A percentile compares a stretch with the other conserved stretches of the same genome.
phyloP scores from a whole-genome alignment of 2,888 invertebrate species.

The Drosophila subquinaria region DNA sequence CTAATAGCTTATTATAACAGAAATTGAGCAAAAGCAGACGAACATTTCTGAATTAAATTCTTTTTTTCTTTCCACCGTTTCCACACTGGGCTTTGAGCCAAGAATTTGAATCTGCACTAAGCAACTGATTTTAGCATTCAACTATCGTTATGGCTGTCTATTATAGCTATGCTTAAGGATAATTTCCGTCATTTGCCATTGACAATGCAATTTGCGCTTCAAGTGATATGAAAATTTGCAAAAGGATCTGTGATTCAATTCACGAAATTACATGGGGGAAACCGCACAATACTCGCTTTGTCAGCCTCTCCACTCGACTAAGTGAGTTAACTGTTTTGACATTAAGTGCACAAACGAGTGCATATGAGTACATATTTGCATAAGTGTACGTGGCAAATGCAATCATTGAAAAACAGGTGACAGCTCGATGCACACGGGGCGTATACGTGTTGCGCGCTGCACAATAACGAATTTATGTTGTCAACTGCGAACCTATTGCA shows the following conservation, averaged over 20 bases:
- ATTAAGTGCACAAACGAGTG: slow-evolving; percentile 59
- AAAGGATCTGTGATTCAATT: slow-evolving; percentile 40
- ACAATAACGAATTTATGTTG: slow-evolving; percentile 1
- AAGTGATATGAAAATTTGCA: neutral
- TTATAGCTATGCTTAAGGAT: slow-evolving; percentile 9
- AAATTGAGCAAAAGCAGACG: slow-evolving; percentile 49
- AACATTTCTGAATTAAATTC: slow-evolving; percentile 15
- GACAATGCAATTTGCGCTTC: slow-evolving; percentile 27
- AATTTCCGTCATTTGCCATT: slow-evolving; percentile 25
- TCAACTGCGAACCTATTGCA: slow-evolving; percentile 26
- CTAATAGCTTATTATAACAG: slow-evolving; percentile 75
- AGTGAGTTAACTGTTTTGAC: slow-evolving; percentile 66
- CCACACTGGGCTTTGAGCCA: slow-evolving; percentile 23
- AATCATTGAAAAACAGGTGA: slow-evolving; percentile 19
- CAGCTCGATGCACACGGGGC: slow-evolving; percentile 24
- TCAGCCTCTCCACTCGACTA: slow-evolving; percentile 22
- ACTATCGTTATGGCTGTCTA: slow-evolving; percentile 1
- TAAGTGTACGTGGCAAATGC: slow-evolving; percentile 48
- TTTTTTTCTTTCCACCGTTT: neutral
- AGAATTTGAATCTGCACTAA: neutral
- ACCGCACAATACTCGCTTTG: slow-evolving; percentile 1
- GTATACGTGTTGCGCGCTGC: slow-evolving; percentile 50
- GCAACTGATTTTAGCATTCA: slow-evolving; percentile 1
- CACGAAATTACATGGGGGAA: neutral
- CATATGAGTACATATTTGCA: slow-evolving; percentile 44